Evolutionary conservation across 2,113 vertebrate species (phyloP).

Genomic region (Sinocyclocheilus anophthalmus): DNA sequence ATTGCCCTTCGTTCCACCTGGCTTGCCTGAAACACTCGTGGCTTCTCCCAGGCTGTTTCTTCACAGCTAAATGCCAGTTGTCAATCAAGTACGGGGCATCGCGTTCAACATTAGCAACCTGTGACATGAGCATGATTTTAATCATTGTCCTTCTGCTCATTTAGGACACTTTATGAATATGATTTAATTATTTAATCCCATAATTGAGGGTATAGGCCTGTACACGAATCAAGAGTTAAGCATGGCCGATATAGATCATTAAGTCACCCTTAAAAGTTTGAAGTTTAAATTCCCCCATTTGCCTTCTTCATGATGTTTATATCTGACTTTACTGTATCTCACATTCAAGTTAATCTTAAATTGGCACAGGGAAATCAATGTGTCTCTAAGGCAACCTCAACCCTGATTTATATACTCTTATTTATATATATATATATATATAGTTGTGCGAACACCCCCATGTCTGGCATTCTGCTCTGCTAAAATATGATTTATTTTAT

Average conservation of each 20-base stretch:
- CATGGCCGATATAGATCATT: neutral
- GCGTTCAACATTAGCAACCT: constrained; percentile 57
- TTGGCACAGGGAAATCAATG: neutral
- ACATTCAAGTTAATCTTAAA: neutral
- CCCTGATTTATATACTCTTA: no score
- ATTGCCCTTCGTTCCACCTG: neutral
- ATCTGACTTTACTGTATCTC: neutral
- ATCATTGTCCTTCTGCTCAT: constrained; percentile 5
- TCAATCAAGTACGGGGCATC: constrained; percentile 65
- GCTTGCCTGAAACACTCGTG: neutral
- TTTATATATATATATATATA: neutral
- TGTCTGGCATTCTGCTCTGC: neutral
- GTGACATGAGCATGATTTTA: constrained; percentile 49
- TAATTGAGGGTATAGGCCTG: constrained; percentile 1
- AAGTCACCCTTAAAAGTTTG: no score
- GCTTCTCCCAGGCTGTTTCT: constrained; percentile 38
- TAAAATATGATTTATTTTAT: neutral
- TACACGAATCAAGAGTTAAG: neutral
- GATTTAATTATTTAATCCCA: neutral
- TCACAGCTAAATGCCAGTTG: constrained; percentile 70
- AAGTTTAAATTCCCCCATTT: no score
- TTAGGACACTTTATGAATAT: neutral
- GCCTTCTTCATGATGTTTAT: no score
- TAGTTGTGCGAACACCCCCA: neutral
- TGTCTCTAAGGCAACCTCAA: neutral